phyloP scores from a whole-genome alignment of 1,140 invertebrate species.

The Diorhabda elongata region DNA sequence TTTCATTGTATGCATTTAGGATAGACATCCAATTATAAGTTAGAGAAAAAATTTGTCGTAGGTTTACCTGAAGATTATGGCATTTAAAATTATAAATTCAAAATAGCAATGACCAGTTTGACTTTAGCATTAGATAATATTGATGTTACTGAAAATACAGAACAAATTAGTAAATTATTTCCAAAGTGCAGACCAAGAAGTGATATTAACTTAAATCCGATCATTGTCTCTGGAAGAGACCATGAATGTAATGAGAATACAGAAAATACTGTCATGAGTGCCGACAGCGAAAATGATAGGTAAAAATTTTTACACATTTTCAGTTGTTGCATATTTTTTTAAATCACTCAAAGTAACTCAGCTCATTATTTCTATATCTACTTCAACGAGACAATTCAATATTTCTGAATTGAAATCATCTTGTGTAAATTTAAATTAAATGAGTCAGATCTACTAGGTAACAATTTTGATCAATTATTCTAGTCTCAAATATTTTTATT shows the following conservation, averaged over 20 bases:
- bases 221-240: conserved; percentile 44
- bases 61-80: conserved; percentile 29
- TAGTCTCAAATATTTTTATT: too few species aligned
- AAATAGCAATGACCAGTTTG: conserved; percentile 50
- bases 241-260: conserved; percentile 46
- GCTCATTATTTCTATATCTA: too few species aligned
- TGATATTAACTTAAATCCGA: conserved; percentile 58
- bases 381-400: too few species aligned
- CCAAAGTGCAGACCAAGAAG: conserved; percentile 72
- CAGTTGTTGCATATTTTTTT: neutral
- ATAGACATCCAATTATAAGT: too few species aligned
- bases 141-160: conserved; percentile 54
- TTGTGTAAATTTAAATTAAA: too few species aligned
- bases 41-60: conserved; percentile 18
- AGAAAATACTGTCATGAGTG: conserved; percentile 44
- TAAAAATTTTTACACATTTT: conserved; percentile 26
- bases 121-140: conserved; percentile 50
- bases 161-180: conserved; percentile 76
- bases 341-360: too few species aligned
- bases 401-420: too few species aligned
- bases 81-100: conserved; percentile 29
- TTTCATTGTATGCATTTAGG: too few species aligned
- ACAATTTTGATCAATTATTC: too few species aligned
- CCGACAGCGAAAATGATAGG: conserved; percentile 49
- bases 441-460: too few species aligned